Evolutionary conservation across 2,797 vertebrate genomes (phyloP).

Genomic region (Sparus aurata): DNA sequence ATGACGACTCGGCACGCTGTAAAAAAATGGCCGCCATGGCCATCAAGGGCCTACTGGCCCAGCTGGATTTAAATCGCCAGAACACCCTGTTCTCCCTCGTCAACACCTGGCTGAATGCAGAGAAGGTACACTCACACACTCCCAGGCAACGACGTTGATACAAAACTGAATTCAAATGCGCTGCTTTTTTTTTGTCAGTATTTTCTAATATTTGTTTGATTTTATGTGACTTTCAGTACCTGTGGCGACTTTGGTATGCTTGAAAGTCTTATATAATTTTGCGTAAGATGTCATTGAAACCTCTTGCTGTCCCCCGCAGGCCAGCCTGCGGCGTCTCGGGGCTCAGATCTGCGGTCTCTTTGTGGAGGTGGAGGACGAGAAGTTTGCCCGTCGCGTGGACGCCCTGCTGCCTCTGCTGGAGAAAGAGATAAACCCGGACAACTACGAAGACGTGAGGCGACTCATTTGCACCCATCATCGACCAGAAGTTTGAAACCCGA

Average conservation of each 20-base stretch:
- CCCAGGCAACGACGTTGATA: background rate
- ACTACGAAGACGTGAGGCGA: constrained; percentile 90
- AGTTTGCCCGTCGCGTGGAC: constrained; percentile 87
- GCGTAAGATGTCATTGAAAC: background rate
- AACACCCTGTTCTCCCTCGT: constrained; percentile 90
- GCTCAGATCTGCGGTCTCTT: constrained; percentile 93
- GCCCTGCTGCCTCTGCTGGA: constrained; percentile 89
- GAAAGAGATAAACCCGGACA: constrained; percentile 88
- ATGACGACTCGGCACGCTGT: constrained; percentile 92
- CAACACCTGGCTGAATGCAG: constrained; percentile 88
- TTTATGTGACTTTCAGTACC: background rate
- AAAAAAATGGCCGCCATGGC: constrained; percentile 95
- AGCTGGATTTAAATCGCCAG: constrained; percentile 85
- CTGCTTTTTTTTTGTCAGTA: too few relatives aligned
- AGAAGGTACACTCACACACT: constrained; percentile 86
- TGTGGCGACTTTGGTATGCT: background rate
- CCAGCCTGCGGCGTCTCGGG: constrained; percentile 88
- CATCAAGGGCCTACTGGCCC: constrained; percentile 89
- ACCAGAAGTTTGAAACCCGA: background rate
- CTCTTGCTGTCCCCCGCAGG: constrained; percentile 55
- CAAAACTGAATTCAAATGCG: background rate
- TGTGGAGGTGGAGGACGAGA: constrained; percentile 91
- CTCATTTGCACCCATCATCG: background rate
- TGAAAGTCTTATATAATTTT: background rate
- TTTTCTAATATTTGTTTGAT: background rate